These are phyloP conservation scores for cattle (Bos taurus) DNA, from an alignment of 2,113 vertebrate species.

Conservation along the genomic window ARS-UCD2.0 NC_037335.1:33387001-33387500, in stretches of 20 bases:
- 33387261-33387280: background rate
- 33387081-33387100: background rate
- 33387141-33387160: background rate
- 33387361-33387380: background rate
- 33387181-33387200: background rate
- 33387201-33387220: background rate
- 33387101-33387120: background rate
- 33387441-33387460: background rate
- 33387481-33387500: background rate
- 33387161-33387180: background rate
- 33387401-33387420: background rate
- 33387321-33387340: background rate
- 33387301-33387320: background rate
- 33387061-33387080: background rate
- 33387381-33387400: background rate
- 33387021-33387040: background rate
- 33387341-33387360: background rate
- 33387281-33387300: background rate
- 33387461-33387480: background rate
- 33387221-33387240: background rate
- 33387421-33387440: background rate
- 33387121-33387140: accelerated
- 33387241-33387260: background rate
- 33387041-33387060: background rate
- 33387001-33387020: background rate